These are phyloP conservation scores for Pediacus dermestoides DNA, from an alignment of 2,888 invertebrate genomes.

Conservation along the genomic window DNA sequence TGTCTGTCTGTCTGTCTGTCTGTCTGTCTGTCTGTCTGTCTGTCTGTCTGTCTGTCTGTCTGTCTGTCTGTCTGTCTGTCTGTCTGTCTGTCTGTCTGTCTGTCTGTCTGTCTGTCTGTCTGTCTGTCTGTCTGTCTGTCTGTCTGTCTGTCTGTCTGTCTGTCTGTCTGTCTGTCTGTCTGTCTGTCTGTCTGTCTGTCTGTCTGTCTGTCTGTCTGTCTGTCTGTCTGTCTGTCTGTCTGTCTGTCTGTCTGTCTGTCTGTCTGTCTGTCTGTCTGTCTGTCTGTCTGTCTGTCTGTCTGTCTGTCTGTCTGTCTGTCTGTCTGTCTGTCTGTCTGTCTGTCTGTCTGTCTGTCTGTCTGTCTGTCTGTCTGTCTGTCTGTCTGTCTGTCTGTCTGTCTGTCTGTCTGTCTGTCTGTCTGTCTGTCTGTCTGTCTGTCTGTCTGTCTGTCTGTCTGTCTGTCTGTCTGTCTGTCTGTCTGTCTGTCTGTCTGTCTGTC, in stretches of 20 bases:
- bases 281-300: conserved; percentile 3
- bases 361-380: conserved; percentile 3
- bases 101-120: conserved; percentile 3
- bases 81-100: conserved; percentile 3
- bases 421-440: conserved; percentile 3
- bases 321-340: conserved; percentile 3
- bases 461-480: conserved; percentile 3
- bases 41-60: conserved; percentile 3
- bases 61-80: conserved; percentile 3
- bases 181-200: conserved; percentile 3
- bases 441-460: conserved; percentile 3
- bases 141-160: conserved; percentile 3
- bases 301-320: conserved; percentile 3
- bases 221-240: conserved; percentile 3
- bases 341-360: conserved; percentile 3
- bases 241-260: conserved; percentile 3
- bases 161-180: conserved; percentile 3
- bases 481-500: conserved; percentile 3
- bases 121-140: conserved; percentile 3
- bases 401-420: conserved; percentile 3
- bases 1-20: conserved; percentile 3
- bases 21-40: conserved; percentile 3
- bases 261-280: conserved; percentile 3
- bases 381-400: conserved; percentile 3
- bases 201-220: conserved; percentile 3